Base-by-base conservation (phyloP, 2,797 vertebrate species). In the Sarcoramphus papa region DNA sequence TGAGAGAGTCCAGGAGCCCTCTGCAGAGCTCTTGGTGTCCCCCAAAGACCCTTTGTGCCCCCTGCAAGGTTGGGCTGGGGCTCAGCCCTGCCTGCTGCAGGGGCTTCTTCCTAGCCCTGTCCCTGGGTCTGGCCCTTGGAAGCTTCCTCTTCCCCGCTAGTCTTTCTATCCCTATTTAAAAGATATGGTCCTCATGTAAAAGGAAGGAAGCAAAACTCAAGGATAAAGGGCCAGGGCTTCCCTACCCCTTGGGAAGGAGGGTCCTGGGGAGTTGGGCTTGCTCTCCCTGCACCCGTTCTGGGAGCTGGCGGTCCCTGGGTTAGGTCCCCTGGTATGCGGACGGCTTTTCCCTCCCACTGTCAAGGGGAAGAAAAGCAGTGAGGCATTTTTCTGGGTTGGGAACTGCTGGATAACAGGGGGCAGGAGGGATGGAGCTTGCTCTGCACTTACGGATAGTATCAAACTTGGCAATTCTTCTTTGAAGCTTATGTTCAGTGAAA, bases 371-470 rank as follows among this genome's bases (percentile, higher is more conserved):
- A 28, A 33, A 53, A 77, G 41, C n/a, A 28, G 25, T 4, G 31
- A 35, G 41, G 20, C 7, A 3, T 50, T 67, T 31, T 31, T n/a
- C 22, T 19, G 23, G 6, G 20, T 22, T 5, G 7, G 43, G 14
- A 62, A 6, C n/a, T 65, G 40, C 35, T 35, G 63, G 69, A 5
- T 37, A n/a, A 33, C 19, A 21, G 40, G 35, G 51, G 45, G 11
- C 28, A 50, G 47, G 50, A 43, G 35, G 60, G 33, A 50, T 21
- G 35, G 60, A 40, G 25, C 41, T 73, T 50, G 17, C 17, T 88
- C 37, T 7, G 50, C 5, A 0, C 19, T 57, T 78, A 10, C 0
- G 17, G 40, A 2, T 22, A 37, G 23, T 3, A 17, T 30, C 25
- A 43, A 40, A 31, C 23, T 31, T 64, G 70, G 60, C 35, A 45